A percentile compares a stretch with the other conserved stretches of the same genome.
These are phyloP conservation scores for Lymantria monacha DNA, from an alignment of 2,888 invertebrate species.

Conservation along the genomic window DNA sequence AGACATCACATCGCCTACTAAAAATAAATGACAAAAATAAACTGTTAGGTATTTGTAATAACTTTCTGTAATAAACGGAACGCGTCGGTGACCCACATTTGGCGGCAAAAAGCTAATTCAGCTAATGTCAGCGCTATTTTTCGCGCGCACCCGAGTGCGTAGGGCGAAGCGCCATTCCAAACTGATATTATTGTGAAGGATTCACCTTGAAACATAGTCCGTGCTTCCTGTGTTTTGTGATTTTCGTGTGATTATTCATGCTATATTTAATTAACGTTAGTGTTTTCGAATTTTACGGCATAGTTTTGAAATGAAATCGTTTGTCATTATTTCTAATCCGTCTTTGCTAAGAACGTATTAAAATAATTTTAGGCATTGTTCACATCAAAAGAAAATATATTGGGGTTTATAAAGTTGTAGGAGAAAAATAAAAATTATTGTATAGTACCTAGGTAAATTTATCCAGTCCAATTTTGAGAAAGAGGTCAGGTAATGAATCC, in stretches of 20 bases:
- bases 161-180: conserved; percentile 36
- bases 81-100: conserved; percentile 53
- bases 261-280: conserved; percentile 8
- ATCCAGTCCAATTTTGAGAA: too few relatives aligned
- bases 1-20: conserved; percentile 41
- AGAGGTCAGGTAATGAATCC: too few relatives aligned
- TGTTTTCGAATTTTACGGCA: not conserved
- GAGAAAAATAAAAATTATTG: too few relatives aligned
- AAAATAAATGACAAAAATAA: conserved; percentile 28
- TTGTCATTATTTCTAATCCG: too few relatives aligned
- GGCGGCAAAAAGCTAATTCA: conserved; percentile 66
- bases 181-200: conserved; percentile 39
- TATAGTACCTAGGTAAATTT: too few relatives aligned
- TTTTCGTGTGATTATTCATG: conserved; percentile 8
- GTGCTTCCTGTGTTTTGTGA: conserved; percentile 18
- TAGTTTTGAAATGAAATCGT: not conserved
- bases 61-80: conserved; percentile 32
- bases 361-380: too few relatives aligned
- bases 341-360: too few relatives aligned
- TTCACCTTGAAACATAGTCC: conserved; percentile 42
- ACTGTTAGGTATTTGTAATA: conserved; percentile 25
- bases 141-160: conserved; percentile 48
- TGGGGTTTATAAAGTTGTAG: too few relatives aligned
- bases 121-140: conserved; percentile 67
- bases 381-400: too few relatives aligned